These are phyloP conservation scores for Pelochelys cantorii DNA, from an alignment of 2,797 vertebrate species.

Conservation along the genomic window DNA sequence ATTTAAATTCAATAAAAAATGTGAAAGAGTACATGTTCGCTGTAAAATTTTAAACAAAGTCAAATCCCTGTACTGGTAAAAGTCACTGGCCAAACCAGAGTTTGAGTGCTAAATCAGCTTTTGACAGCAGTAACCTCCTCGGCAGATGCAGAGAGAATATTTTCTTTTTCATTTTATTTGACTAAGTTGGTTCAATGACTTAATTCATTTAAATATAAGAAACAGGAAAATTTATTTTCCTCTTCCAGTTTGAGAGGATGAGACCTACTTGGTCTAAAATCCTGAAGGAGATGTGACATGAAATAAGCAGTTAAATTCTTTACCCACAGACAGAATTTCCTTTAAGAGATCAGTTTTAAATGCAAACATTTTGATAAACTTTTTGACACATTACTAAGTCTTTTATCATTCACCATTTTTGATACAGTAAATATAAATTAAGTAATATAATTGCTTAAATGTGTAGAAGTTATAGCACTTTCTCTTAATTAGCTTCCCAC, in stretches of 20 bases:
- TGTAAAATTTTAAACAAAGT: not conserved
- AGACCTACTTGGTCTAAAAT: not conserved
- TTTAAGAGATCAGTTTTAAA: not conserved
- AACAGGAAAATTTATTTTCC: not conserved
- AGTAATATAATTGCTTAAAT: not conserved
- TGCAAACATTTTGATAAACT: not conserved
- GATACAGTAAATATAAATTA: not conserved
- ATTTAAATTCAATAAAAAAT: not conserved
- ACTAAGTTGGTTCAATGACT: not conserved
- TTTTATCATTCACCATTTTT: not conserved
- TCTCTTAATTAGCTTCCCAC: not conserved
- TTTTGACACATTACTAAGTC: not conserved
- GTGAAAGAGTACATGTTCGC: not conserved
- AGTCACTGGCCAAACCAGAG: not conserved
- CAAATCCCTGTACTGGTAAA: not conserved
- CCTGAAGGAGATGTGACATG: not conserved
- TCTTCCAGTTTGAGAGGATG: not conserved
- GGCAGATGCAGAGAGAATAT: not conserved
- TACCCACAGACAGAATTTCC: not conserved
- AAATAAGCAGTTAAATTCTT: not conserved
- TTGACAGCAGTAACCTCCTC: not conserved
- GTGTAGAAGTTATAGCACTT: not conserved
- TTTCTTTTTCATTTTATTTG: not conserved
- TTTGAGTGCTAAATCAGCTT: not conserved
- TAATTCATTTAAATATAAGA: not conserved